Base-by-base conservation (phyloP, 2,888 invertebrate genomes). In the Trissoscelio sp. region DNA sequence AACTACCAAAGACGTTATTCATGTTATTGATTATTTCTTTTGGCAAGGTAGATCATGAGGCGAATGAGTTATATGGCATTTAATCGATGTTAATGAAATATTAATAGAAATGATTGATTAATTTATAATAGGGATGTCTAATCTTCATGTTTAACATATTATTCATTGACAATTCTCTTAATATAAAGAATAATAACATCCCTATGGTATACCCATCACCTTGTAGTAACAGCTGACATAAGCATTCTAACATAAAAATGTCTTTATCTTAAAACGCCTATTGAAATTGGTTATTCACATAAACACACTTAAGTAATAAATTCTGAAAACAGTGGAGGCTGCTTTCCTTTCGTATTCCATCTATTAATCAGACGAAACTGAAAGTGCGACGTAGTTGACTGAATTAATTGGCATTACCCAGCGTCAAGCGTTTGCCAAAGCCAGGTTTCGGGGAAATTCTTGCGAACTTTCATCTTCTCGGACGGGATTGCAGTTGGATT, bases 361-460 rank as follows among this genome's bases (percentile, higher is more conserved):
- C 14, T 37, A 11, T 16, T 18, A 6, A 18, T 1, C 20, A 28
- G 44, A 51, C 6, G 51, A 37, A 51, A 51, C 11, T 28, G 20
- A 72, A 60, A 48, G 12, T 34, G 16, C 16, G 22, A 60, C 11
- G n/a, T 55, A 60, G 2, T 70, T 70, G 3, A 72, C 20, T 86
- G 74, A 86, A 83, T 86, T 85, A 79, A 85, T 86, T 88, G 85
- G 87, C 85, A 89, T 91, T 94, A 94, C 94, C 93, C 93, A 89
- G 93, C 92, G 80, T 93, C 92, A 83, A 92, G 91, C 88, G 92
- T 92, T 85, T 93, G 92, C 94, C 94, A 95, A 85, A 95, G 92
- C 95, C 95, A 95, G 60, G 95, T 95, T 92, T 95, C 95, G 39
- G 95, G 94, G 91, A 95, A 95, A 90, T 93, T 92, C 91, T 93